phyloP scores from a whole-genome alignment of 2,888 invertebrate species.

The Odontothrips loti region DNA sequence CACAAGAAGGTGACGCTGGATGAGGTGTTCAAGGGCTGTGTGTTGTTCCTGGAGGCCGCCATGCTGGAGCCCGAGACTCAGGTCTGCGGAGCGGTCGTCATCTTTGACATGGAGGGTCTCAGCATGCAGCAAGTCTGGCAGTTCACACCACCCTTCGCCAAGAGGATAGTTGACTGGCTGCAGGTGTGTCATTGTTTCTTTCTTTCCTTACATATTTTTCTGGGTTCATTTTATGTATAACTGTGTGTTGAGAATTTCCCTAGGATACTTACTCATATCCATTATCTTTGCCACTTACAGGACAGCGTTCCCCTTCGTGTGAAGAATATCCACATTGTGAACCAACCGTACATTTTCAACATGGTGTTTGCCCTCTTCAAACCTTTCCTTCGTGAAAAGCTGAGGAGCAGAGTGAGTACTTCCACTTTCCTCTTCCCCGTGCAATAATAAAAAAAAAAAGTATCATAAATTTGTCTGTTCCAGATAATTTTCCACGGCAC shows the following conservation, averaged over 20 bases:
- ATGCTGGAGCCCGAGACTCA: slow-evolving; percentile 76
- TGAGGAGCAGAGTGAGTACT: slow-evolving; percentile 63
- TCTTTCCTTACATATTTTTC: neutral
- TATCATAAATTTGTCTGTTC: slow-evolving; percentile 35
- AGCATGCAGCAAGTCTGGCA: slow-evolving; percentile 67
- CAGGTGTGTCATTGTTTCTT: slow-evolving; percentile 40
- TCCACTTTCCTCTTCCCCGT: neutral
- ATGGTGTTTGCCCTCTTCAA: slow-evolving; percentile 81
- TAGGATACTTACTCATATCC: slow-evolving; percentile 28
- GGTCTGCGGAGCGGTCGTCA: slow-evolving; percentile 66
- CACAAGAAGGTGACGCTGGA: slow-evolving; percentile 61
- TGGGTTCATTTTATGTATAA: slow-evolving; percentile 4
- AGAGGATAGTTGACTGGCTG: slow-evolving; percentile 45
- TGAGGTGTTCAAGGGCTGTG: slow-evolving; percentile 66
- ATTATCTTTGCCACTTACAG: slow-evolving; percentile 49
- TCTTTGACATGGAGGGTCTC: slow-evolving; percentile 72
- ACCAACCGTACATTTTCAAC: slow-evolving; percentile 81
- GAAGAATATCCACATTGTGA: slow-evolving; percentile 82
- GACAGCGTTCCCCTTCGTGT: slow-evolving; percentile 78
- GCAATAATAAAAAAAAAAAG: slow-evolving; percentile 8
- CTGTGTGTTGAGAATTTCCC: neutral
- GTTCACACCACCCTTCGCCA: slow-evolving; percentile 62
- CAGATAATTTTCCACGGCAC: slow-evolving; percentile 70
- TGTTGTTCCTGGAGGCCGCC: slow-evolving; percentile 66
- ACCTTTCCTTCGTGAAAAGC: slow-evolving; percentile 80